Percentiles rank a stretch among this genome's conserved stretches.
Conservation (phyloP, 2,113 vertebrate species). For the Odocoileus virginianus region DNA sequence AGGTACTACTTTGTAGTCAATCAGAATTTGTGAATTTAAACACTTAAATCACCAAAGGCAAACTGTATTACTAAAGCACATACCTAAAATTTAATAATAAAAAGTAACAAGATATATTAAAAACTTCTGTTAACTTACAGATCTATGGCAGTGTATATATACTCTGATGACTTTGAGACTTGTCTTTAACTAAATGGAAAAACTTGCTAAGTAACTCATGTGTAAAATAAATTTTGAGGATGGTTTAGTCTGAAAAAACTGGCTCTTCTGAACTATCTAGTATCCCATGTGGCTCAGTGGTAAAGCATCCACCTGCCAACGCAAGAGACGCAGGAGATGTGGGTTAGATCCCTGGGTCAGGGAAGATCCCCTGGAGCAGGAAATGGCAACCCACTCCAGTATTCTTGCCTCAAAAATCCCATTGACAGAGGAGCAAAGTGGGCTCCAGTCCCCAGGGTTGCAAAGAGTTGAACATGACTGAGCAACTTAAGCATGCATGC, state of each 20-base stretch:
- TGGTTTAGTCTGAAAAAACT: background rate
- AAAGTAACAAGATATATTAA: background rate
- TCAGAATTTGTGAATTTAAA: background rate
- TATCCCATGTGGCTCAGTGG: background rate
- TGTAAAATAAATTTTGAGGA: background rate
- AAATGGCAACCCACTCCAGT: background rate
- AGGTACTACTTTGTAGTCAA: background rate
- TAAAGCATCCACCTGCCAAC: background rate
- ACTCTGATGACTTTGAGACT: background rate
- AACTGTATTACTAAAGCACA: background rate
- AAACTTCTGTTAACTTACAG: background rate
- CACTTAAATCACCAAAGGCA: background rate
- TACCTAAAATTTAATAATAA: background rate
- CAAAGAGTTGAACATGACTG: background rate
- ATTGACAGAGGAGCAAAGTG: background rate
- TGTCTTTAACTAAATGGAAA: background rate
- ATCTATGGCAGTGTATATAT: background rate
- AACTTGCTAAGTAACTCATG: background rate
- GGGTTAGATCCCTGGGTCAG: background rate
- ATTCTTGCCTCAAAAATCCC: background rate
- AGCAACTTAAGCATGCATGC: background rate
- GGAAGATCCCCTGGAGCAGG: background rate
- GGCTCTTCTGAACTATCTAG: background rate
- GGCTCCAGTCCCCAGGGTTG: background rate
- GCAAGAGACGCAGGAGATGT: background rate